Base-by-base conservation (phyloP, 2,113 vertebrate species). In the Dissostichus mawsoni region DNA sequence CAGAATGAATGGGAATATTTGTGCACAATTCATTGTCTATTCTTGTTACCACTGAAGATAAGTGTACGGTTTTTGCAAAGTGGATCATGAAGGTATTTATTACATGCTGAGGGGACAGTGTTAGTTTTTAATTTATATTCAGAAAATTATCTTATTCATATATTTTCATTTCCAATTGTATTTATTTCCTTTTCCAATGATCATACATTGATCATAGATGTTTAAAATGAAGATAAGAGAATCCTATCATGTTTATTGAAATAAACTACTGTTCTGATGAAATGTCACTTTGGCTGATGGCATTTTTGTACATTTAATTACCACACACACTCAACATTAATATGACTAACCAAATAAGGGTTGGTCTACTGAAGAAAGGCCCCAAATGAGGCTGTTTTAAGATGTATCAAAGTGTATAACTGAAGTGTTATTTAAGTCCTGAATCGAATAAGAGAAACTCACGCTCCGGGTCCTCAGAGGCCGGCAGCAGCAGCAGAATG, bases 211-310 rank as follows among this genome's bases (percentile, higher is more conserved):
- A 5, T 23, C 62, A 20, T 53, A 36, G 52, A 5, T 23, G 8
- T 78, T 70, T 65, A 29, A 78, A 55, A 74, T 72, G 45, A 78
- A 77, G 41, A 79, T 68, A 81, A 86, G 57, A 83, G 51, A 85
- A 56, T 0, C 11, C 0, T 67, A 45, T 81, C 14, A 1, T 79
- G 66, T 84, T 25, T 64, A 68, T 68, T 78, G 11, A 53, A 90
- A 91, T 88, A 87, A 89, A 90, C 56, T 1, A 68, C 1, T 59
- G 47, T 50, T 73, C 0, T 52, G 14, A 25, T 76, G 20, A 69
- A 64, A 29, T 74, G 11, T 67, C 2, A 59, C 20, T 67, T 41
- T 53, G 16, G 12, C 9, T 69, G 33, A 25, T 70, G 59, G 44
- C 0, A 0, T 64, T 59, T 58, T 73, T 58, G 7, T 1, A 33